These are phyloP conservation scores for Pampus argenteus DNA, from an alignment of 2,797 vertebrate species.

Conservation along the genomic window DNA sequence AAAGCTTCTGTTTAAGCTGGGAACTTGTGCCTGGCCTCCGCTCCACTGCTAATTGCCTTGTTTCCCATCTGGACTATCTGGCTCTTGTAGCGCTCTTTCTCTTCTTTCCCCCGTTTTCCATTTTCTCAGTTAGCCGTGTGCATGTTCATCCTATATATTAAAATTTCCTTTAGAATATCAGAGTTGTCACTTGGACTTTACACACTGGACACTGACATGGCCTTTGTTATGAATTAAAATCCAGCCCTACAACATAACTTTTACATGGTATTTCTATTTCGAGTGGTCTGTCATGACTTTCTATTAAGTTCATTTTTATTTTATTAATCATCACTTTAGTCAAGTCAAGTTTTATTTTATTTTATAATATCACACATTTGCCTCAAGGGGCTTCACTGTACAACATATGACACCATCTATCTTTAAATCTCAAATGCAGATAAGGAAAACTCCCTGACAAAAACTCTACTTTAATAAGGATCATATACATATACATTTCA, in stretches of 20 bases:
- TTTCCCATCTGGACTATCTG: conserved; percentile 70
- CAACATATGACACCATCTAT: no score
- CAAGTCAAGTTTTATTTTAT: background rate
- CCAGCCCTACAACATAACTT: background rate
- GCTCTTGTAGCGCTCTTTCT: conserved; percentile 38
- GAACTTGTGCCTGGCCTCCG: conserved; percentile 53
- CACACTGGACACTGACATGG: background rate
- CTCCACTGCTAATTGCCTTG: conserved; percentile 62
- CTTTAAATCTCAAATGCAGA: background rate
- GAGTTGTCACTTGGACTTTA: background rate
- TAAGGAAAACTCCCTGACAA: background rate
- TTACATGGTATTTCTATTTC: no score
- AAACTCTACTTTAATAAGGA: background rate
- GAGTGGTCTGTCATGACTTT: no score
- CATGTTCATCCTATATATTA: conserved; percentile 12
- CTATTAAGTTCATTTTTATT: background rate
- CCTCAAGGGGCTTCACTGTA: no score
- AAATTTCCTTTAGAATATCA: background rate
- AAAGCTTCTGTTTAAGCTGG: conserved; percentile 55
- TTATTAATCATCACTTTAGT: background rate
- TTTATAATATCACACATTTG: no score
- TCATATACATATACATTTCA: no score
- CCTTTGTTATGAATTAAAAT: background rate
- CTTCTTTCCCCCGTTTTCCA: conserved; percentile 29
- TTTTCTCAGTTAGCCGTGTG: conserved; percentile 5